Evolutionary conservation across 2,797 vertebrate species (phyloP), one percentile per base, ranked within the genome.

Genomic region (Galago senegalensis): DNA sequence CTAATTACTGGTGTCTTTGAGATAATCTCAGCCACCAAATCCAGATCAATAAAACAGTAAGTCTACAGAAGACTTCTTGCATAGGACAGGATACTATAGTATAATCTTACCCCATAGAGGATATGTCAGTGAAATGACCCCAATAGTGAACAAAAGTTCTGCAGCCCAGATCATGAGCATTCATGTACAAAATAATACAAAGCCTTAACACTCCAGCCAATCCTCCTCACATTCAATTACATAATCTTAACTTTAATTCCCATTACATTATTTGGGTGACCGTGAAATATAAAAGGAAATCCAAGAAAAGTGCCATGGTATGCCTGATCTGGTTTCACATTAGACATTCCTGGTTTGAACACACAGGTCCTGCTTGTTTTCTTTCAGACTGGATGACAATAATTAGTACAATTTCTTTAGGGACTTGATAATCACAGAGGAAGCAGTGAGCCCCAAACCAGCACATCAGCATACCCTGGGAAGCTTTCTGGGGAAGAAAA

Each of bases 191-290:
- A 94, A 12, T 43, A 1, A 40, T 37, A n/a, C 27, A 21, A 63
- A 75, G 37, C 40, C 40, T 73, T 67, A 91, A 89, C 16, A 29
- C 31, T 37, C 11, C 34, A 1, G 7, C 23, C 40, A 46, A 91
- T 49, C 25, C 40, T 93, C 76, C 49, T 77, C 31, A 86, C 10
- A 17, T 12, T 46, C 85, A 60, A 27, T 63, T 91, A 34, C 76
- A 79, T n/a, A 91, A 58, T 8, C 60, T 75, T 80, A 56, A 65
- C 31, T 96, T 70, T 72, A 94, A 86, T 46, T 90, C 40, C 53
- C 56, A 18, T 73, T 77, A 75, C 40, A 69, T 21, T 61, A 65
- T 49, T 86, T 20, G 86, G 20, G 16, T 34, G 58, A 61, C 75
- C 40, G 43, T 18, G 13, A 80, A 89, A 73, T 43, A 77, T 81